Evolutionary conservation across 2,797 vertebrate genomes (phyloP).

Genomic region (Myotis planiceps): DNA sequence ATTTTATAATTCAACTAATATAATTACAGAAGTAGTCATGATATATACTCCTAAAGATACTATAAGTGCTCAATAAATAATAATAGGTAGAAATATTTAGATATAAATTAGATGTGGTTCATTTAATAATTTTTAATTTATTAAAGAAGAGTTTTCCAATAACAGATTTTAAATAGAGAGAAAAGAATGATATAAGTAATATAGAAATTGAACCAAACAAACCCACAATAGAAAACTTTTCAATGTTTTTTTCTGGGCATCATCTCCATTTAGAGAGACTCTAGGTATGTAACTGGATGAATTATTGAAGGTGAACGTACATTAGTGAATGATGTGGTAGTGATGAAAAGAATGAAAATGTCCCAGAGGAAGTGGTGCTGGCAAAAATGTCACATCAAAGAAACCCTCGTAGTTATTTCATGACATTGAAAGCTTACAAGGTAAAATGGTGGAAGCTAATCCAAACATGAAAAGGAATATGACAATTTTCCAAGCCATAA

Average conservation of each 20-base stretch:
- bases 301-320: background rate
- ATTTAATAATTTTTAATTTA: constrained; percentile 1
- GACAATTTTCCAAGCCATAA: background rate
- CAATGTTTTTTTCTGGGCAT: background rate
- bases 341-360: background rate
- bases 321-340: background rate
- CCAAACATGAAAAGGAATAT: background rate
- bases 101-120: background rate
- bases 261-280: background rate
- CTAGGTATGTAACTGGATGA: background rate
- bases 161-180: background rate
- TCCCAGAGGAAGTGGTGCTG: background rate
- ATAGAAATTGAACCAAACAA: background rate
- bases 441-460: background rate
- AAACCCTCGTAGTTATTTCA: background rate
- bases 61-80: background rate
- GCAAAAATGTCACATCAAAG: background rate
- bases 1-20: background rate
- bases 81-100: background rate
- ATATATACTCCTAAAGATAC: background rate
- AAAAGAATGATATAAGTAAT: background rate
- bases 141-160: background rate
- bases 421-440: background rate
- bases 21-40: background rate
- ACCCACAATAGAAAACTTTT: background rate